Evolutionary conservation across 2,797 vertebrate species (phyloP).

Genomic region (Pseudotriccus pelzelni): DNA sequence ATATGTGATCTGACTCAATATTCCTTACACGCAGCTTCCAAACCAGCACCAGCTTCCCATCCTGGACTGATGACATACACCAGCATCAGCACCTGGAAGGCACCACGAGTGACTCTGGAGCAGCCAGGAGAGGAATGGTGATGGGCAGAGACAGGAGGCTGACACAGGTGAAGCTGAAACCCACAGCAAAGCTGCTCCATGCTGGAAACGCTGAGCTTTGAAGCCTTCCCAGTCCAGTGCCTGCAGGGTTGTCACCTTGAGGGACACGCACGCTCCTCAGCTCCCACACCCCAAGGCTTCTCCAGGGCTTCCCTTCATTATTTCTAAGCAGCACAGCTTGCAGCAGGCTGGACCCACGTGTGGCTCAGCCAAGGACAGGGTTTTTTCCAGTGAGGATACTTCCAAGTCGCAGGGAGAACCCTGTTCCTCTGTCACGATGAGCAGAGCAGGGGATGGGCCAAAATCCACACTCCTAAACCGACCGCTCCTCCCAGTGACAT

Average conservation of each 20-base stretch:
- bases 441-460: background rate
- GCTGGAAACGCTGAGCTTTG: background rate
- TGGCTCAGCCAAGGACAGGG: background rate
- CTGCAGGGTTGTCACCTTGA: background rate
- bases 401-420: background rate
- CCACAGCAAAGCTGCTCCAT: background rate
- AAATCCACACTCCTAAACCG: background rate
- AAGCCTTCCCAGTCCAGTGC: background rate
- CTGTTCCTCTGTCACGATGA: rapidly evolving
- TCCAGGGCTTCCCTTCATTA: background rate
- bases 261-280: rapidly evolving
- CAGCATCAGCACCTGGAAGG: rapidly evolving
- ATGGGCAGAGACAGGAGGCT: background rate
- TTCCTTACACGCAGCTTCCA: background rate
- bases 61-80: background rate
- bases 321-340: background rate
- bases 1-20: background rate
- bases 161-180: background rate
- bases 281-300: background rate
- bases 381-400: background rate
- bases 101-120: rapidly evolving
- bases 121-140: background rate
- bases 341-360: rapidly evolving
- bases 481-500: background rate
- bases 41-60: background rate